Percentiles rank a stretch among this genome's conserved stretches.
Conservation (phyloP, 2,888 invertebrate species). For the Philopedon plagiatum region DNA sequence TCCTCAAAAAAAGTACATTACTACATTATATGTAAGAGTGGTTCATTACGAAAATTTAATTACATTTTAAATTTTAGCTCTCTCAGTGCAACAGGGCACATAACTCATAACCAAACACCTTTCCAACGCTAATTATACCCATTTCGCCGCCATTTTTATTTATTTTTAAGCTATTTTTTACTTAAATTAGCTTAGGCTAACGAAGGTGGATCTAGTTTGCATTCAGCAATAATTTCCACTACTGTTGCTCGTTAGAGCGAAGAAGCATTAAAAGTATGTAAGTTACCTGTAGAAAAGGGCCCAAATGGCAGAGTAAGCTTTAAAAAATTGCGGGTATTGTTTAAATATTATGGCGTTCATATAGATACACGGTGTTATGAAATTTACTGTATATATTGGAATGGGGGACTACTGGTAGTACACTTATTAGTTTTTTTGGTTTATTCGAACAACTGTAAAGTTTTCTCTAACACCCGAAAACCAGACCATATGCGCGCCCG, state of each 20-base stretch:
- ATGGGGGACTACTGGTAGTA: no score
- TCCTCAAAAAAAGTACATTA: no score
- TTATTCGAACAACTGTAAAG: no score
- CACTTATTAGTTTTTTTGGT: no score
- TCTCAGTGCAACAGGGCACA: conserved; percentile 7
- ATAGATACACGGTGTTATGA: no score
- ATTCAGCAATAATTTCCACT: conserved; percentile 56
- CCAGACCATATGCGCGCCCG: no score
- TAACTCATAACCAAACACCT: conserved; percentile 24
- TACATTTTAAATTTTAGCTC: neutral
- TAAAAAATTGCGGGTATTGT: conserved; percentile 48
- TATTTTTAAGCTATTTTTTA: conserved; percentile 37
- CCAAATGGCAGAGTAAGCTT: conserved; percentile 48
- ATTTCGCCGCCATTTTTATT: conserved; percentile 29
- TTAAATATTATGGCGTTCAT: conserved; percentile 14
- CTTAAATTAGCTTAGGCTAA: conserved; percentile 29
- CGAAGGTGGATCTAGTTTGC: conserved; percentile 47
- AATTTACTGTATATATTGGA: neutral
- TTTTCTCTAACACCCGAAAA: no score
- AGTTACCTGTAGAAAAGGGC: conserved; percentile 59
- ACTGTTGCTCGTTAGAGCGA: conserved; percentile 58
- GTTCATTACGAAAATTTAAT: neutral
- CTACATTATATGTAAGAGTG: no score
- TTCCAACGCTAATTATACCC: conserved; percentile 33
- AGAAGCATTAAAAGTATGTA: conserved; percentile 58